A percentile compares a stretch with the other conserved stretches of the same genome.
These are phyloP conservation scores for Asteroscopus sphinx DNA, from an alignment of 2,888 invertebrate genomes.

Conservation along the genomic window DNA sequence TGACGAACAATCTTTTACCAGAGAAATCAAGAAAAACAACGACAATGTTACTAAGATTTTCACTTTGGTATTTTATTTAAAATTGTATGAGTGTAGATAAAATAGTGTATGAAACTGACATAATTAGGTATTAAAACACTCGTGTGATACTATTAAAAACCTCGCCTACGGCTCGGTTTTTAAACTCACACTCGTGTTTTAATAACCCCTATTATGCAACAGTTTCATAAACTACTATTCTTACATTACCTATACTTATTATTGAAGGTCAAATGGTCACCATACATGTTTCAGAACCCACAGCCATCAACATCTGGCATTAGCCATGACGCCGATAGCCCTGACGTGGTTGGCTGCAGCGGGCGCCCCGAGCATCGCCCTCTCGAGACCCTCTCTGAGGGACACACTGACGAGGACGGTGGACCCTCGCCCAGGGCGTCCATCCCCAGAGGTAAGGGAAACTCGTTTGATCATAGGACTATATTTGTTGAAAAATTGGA, in stretches of 20 bases:
- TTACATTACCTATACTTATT: background rate
- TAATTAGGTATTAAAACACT: too few species aligned
- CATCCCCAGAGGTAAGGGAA: conserved; percentile 67
- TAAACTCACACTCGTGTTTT: too few species aligned
- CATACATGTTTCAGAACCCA: conserved; percentile 70
- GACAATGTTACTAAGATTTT: too few species aligned
- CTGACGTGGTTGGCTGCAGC: conserved; percentile 6
- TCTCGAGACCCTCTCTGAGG: conserved; percentile 80
- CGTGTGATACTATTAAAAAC: too few species aligned
- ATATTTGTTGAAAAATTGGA: background rate
- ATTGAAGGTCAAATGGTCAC: background rate
- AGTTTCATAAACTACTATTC: background rate
- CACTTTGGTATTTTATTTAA: too few species aligned
- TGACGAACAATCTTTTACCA: too few species aligned
- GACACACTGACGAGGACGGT: conserved; percentile 75
- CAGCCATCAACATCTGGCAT: conserved; percentile 79
- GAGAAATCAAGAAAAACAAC: too few species aligned
- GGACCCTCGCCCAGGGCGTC: conserved; percentile 72
- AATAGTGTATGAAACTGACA: too few species aligned
- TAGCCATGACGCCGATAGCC: conserved; percentile 18
- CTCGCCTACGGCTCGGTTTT: too few species aligned
- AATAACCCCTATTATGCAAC: too few species aligned
- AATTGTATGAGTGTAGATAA: too few species aligned
- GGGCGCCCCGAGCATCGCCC: conserved; percentile 62
- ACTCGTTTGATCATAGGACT: background rate